phyloP scores from a whole-genome alignment of 2,113 vertebrate genomes.

The Illadopsis cleaveri region DNA sequence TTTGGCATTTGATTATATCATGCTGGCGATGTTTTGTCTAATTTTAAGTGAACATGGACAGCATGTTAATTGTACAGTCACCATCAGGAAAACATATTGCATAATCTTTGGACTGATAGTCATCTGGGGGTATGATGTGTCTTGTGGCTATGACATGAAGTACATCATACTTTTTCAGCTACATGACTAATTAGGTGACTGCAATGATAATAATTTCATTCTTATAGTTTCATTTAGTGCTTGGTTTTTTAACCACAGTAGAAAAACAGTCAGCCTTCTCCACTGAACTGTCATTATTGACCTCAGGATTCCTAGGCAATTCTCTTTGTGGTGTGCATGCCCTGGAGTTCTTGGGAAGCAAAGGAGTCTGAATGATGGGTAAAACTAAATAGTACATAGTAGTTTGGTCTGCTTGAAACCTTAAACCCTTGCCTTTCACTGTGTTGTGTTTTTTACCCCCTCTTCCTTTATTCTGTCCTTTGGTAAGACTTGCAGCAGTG shows the following conservation, averaged over 20 bases:
- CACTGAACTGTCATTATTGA: background rate
- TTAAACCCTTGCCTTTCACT: background rate
- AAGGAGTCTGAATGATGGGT: background rate
- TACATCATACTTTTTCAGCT: background rate
- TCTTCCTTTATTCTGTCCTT: background rate
- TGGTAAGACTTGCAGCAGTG: background rate
- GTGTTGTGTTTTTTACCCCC: background rate
- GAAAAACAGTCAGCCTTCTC: background rate
- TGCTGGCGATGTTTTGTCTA: background rate
- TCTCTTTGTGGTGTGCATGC: background rate
- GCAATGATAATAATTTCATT: background rate
- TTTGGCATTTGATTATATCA: background rate
- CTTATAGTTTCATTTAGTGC: background rate
- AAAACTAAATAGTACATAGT: background rate
- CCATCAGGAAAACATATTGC: background rate
- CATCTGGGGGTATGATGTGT: background rate
- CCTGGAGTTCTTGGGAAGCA: background rate
- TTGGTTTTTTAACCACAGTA: background rate
- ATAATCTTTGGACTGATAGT: background rate
- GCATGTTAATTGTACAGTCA: background rate
- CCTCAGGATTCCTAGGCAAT: background rate
- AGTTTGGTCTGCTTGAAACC: background rate
- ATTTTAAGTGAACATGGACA: background rate
- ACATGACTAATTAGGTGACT: background rate
- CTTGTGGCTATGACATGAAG: background rate